A percentile compares a stretch with the other conserved stretches of the same genome.
These are phyloP conservation scores for Anagyrus pseudococci DNA, from an alignment of 2,888 invertebrate genomes.

Conservation along the genomic window DNA sequence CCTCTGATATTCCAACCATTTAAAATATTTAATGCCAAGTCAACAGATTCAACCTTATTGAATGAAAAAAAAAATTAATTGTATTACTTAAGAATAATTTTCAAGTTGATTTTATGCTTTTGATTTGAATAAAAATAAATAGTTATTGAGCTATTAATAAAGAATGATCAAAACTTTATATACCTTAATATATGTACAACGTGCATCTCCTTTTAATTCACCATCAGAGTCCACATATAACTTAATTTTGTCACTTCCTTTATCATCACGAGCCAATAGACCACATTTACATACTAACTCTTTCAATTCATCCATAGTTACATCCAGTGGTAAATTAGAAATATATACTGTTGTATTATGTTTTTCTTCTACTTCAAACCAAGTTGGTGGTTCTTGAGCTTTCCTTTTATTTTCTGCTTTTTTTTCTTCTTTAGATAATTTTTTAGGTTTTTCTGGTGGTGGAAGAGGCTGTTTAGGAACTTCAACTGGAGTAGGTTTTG, in stretches of 20 bases:
- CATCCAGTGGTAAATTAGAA: slow-evolving; percentile 85
- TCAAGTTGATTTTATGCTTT: too few species aligned
- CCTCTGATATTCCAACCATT: slow-evolving; percentile 87
- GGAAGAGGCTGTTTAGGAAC: not conserved
- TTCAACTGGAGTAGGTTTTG: slow-evolving; percentile 47
- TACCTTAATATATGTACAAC: slow-evolving; percentile 95
- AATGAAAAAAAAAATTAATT: slow-evolving; percentile 25
- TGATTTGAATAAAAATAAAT: too few species aligned
- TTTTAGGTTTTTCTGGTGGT: slow-evolving; percentile 65
- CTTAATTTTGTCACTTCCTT: slow-evolving; percentile 86
- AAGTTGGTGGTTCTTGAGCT: slow-evolving; percentile 68
- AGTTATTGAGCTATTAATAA: too few species aligned
- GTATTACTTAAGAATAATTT: slow-evolving; percentile 38
- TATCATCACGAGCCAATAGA: slow-evolving; percentile 86
- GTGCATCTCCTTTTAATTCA: slow-evolving; percentile 92
- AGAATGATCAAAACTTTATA: too few species aligned
- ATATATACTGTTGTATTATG: slow-evolving; percentile 97
- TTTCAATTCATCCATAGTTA: slow-evolving; percentile 87
- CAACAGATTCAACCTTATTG: slow-evolving; percentile 91
- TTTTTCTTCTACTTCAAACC: slow-evolving; percentile 91
- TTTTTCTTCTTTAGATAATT: slow-evolving; percentile 52
- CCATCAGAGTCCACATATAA: slow-evolving; percentile 84
- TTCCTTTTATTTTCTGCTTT: slow-evolving; percentile 63
- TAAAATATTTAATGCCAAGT: slow-evolving; percentile 87
- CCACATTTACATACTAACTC: slow-evolving; percentile 97